Evolutionary conservation across 2,797 vertebrate species (phyloP).

Genomic region (Peromyscus nudipes): DNA sequence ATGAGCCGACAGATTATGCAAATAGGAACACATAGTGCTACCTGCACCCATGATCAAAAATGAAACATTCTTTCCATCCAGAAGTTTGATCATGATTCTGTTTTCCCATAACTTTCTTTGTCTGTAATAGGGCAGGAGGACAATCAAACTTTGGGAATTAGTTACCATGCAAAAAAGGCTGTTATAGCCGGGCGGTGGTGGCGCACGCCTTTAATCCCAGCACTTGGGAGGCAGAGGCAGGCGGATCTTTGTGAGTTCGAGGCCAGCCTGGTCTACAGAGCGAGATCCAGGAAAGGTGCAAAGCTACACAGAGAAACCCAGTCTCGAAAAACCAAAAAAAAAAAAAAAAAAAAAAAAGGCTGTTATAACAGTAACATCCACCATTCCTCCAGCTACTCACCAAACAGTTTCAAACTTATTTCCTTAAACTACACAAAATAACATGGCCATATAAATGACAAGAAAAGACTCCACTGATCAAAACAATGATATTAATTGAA

Average conservation of each 20-base stretch:
- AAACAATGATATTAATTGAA: not conserved
- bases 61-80: not conserved
- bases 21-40: not conserved
- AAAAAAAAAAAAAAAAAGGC: not conserved
- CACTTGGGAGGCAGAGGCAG: too few relatives aligned
- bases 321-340: too few relatives aligned
- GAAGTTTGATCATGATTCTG: not conserved
- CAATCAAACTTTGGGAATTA: not conserved
- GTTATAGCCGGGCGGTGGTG: not conserved
- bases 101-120: not conserved
- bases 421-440: not conserved
- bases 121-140: not conserved
- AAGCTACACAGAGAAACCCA: too few relatives aligned
- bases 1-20: not conserved
- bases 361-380: not conserved
- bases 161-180: not conserved
- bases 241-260: too few relatives aligned
- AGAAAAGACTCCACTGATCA: not conserved
- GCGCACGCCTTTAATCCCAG: too few relatives aligned
- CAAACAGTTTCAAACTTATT: not conserved
- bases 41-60: not conserved
- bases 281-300: too few relatives aligned
- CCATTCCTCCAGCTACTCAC: not conserved
- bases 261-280: too few relatives aligned
- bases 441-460: not conserved